Conservation (phyloP, 2,888 invertebrate species). For the Cheilosia pagana region DNA sequence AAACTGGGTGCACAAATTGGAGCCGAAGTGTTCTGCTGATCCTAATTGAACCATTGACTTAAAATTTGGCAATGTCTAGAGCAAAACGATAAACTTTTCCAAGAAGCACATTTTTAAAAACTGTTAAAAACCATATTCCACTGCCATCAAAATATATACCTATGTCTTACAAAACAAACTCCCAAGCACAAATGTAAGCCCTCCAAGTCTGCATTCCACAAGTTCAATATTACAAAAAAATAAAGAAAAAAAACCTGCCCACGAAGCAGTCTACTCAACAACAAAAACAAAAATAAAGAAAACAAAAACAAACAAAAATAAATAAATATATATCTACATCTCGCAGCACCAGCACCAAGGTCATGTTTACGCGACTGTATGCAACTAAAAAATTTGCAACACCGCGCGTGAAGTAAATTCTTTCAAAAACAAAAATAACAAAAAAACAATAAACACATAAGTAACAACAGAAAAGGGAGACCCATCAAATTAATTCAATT, state of each 20-base stretch:
- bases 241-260: not conserved
- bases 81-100: too few species aligned
- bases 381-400: constrained; percentile 61
- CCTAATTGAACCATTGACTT: too few species aligned
- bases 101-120: too few species aligned
- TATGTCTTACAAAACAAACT: too few species aligned
- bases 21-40: too few species aligned
- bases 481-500: constrained; percentile 68
- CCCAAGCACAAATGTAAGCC: not conserved
- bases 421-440: constrained; percentile 42
- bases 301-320: constrained; percentile 4
- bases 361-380: constrained; percentile 59
- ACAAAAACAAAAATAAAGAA: constrained; percentile 14
- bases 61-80: too few species aligned
- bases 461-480: constrained; percentile 61
- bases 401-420: constrained; percentile 53
- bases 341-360: constrained; percentile 41
- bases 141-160: not conserved
- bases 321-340: constrained; percentile 24
- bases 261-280: constrained; percentile 20
- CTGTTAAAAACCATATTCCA: not conserved
- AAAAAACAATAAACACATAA: constrained; percentile 26
- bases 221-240: constrained; percentile 8
- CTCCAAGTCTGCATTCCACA: constrained; percentile 26
- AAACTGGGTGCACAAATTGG: too few species aligned